A percentile compares a stretch with the other conserved stretches of the same genome.
These are phyloP conservation scores for Sebastes vulpes DNA, from an alignment of 2,797 vertebrate species.

Conservation along the genomic window DNA sequence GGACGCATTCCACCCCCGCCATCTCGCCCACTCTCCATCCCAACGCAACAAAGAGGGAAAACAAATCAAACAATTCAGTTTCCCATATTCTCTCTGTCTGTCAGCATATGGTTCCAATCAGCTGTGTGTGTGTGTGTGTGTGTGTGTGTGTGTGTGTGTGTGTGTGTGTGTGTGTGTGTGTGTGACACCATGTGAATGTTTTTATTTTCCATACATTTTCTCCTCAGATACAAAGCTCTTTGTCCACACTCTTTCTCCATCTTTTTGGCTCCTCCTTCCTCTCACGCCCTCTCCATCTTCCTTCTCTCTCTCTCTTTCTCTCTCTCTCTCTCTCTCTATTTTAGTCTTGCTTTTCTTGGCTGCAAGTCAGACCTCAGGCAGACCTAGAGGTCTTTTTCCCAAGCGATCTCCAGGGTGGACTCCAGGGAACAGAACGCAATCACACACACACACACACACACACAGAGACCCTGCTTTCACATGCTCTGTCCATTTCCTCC, in stretches of 20 bases:
- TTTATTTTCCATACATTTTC: conserved; percentile 80
- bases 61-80: conserved; percentile 83
- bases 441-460: conserved; percentile 64
- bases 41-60: conserved; percentile 73
- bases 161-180: conserved; percentile 48
- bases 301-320: conserved; percentile 49
- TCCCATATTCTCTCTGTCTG: conserved; percentile 79
- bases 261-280: conserved; percentile 68
- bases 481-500: conserved; percentile 74
- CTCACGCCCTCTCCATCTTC: conserved; percentile 72
- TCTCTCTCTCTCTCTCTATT: conserved; percentile 80
- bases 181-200: conserved; percentile 75
- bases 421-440: conserved; percentile 64
- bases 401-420: conserved; percentile 87
- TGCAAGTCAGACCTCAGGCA: conserved; percentile 89
- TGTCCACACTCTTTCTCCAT: conserved; percentile 69
- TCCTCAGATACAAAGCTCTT: conserved; percentile 82
- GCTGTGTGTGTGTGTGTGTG: background rate
- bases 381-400: conserved; percentile 97
- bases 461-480: conserved; percentile 50
- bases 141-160: conserved; percentile 30
- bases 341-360: conserved; percentile 99
- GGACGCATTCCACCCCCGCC: conserved; percentile 62
- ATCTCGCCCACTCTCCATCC: conserved; percentile 63
- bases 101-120: conserved; percentile 87